Evolutionary conservation across 2,888 invertebrate genomes (phyloP), one percentile per base, ranked within the genome.

Genomic region (Nomada ferruginata): DNA sequence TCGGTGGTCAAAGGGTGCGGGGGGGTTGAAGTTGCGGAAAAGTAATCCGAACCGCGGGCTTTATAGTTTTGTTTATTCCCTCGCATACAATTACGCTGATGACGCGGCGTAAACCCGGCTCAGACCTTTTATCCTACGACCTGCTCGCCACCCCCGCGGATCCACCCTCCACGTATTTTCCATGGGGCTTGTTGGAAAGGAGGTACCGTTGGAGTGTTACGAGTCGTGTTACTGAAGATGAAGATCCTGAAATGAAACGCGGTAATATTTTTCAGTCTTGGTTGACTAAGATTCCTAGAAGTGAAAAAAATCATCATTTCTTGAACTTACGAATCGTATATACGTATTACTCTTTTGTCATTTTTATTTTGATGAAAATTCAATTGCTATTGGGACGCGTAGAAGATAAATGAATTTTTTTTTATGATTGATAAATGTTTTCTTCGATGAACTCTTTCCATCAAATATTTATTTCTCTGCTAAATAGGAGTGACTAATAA

Each of bases 41-140:
- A 89, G 88, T 89, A 90, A 91, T 90, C 87, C 86, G 76, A 79
- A 82, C 85, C 80, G 80, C 85, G 85, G 82, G 89, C 84, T 90
- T 89, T 90, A 90, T 89, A 89, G 91, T 91, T 90, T 91, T 90
- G 90, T 91, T 91, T 91, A 91, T 90, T 89, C 85, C 87, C 88
- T 87, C 86, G 87, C 86, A 88, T 83, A 90, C 88, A 90, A 89
- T 91, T 91, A 90, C 90, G 86, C 84, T 89, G 90, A 90, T 89
- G 90, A 89, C 87, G 88, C 66, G 77, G 76, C 76, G 85, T 82
- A 87, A 87, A 83, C 75, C 60, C 63, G 65, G 64, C 60, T 74
- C 73, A 77, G 66, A 78, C 75, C 63, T 78, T 80, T 85, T 85
- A 79, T 85, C 55, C 69, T 52, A 18, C 65, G 26, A 26, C 36